phyloP scores from a whole-genome alignment of 2,797 vertebrate genomes.

The Momotus momota region DNA sequence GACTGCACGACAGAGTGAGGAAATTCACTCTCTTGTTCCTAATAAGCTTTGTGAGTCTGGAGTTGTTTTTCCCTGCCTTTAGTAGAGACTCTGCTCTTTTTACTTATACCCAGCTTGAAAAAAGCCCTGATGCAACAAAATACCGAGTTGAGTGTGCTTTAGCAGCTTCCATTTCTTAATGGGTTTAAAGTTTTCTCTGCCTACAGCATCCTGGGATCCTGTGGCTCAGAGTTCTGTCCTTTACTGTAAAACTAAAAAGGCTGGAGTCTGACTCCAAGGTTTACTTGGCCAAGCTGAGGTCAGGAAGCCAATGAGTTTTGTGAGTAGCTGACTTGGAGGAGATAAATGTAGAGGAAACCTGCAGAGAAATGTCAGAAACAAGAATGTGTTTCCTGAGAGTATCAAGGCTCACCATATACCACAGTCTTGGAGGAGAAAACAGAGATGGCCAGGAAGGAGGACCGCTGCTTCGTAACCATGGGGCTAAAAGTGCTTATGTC shows the following conservation, averaged over 20 bases:
- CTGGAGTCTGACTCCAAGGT: not conserved
- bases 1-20: not conserved
- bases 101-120: not conserved
- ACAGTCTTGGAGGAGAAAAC: not conserved
- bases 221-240: not conserved
- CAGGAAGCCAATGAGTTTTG: conserved; percentile 1
- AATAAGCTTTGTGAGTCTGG: not conserved
- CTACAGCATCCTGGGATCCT: not conserved
- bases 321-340: not conserved
- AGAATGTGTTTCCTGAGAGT: not conserved
- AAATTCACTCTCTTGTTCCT: not conserved
- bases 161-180: not conserved
- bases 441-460: not conserved
- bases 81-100: not conserved
- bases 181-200: not conserved
- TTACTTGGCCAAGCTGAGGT: conserved; percentile 1
- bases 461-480: not conserved
- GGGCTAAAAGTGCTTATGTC: not conserved
- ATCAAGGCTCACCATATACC: not conserved
- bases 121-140: not conserved
- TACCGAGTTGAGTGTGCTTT: not conserved
- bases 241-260: not conserved
- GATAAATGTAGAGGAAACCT: not conserved
- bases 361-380: conserved; percentile 15
- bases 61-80: not conserved